Evolutionary conservation across 1,140 invertebrate genomes (phyloP), one percentile per base, ranked within the genome.

Genomic region (Heliconius himera): DNA sequence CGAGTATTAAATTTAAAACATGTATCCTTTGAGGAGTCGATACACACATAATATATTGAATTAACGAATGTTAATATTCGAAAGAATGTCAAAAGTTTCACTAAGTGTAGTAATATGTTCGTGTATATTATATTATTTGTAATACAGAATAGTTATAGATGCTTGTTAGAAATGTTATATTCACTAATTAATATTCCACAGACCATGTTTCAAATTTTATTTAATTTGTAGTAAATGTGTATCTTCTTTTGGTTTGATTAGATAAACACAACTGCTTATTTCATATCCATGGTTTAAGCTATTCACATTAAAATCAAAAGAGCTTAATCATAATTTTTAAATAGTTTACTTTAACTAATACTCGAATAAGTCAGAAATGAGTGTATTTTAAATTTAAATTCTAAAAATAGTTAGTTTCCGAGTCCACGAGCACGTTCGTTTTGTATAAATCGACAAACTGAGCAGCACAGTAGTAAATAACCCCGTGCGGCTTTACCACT

Each of bases 1-100:
- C 38, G 76, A 80, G 79, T 80, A 80, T 80, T 77, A 80, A 80
- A 80, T 80, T 71, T 80, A 36, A 72, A 80, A 75, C 78, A 70
- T 80, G 79, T 77, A 72, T 77, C 60, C 22, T 66, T 66, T 66
- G 22, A 66, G 60, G 5, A 66, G 9, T 66, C 26, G 26, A 66
- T 66, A 66, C 26, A 6, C 22, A 60, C 13, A 29, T 13, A 29
- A 66, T 66, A 60, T 60, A 66, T 66, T 66, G 22, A 66, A 66
- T 66, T 26, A 29, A 66, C 60, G 26, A 66, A 66, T 16, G 13
- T 29, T 29, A 0, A 13, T 13, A 1, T 26, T 26, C 22, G 11
- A 1, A 66, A 66, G 16, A 9, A 26, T 66, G 13, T 3, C 22
- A 66, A 66, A 66, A 56, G 13, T 13, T 13, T 46, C 41, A 46